A percentile compares a stretch with the other conserved stretches of the same genome.
These are phyloP conservation scores for Ictalurus furcatus DNA, from an alignment of 2,113 vertebrate species.

Conservation along the genomic window DNA sequence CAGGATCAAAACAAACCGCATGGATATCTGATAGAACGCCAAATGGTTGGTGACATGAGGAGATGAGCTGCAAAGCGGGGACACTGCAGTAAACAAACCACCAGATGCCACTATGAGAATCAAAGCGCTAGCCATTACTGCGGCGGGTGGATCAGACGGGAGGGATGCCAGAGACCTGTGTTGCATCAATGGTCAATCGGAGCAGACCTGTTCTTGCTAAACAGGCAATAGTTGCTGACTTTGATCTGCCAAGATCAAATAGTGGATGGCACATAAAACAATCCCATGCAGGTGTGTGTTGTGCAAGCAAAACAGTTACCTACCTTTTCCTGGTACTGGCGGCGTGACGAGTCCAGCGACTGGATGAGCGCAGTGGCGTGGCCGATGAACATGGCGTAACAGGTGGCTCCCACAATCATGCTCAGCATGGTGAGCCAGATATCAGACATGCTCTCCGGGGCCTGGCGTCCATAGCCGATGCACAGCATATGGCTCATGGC, in stretches of 20 bases:
- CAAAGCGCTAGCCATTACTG: slow-evolving; percentile 56
- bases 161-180: slow-evolving; percentile 26
- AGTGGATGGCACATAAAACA: slow-evolving; percentile 28
- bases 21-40: slow-evolving; percentile 31
- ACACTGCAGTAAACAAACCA: slow-evolving; percentile 49
- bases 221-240: slow-evolving; percentile 33
- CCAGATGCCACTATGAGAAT: slow-evolving; percentile 58
- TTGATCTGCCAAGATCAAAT: slow-evolving; percentile 53
- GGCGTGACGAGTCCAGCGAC: slow-evolving; percentile 88
- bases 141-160: slow-evolving; percentile 43
- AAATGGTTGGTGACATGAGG: slow-evolving; percentile 43
- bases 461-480: slow-evolving; percentile 94
- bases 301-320: background rate
- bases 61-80: slow-evolving; percentile 20
- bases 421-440: slow-evolving; percentile 99
- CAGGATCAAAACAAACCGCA: slow-evolving; percentile 23
- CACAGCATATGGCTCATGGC: slow-evolving; percentile 99
- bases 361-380: slow-evolving; percentile 91
- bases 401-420: slow-evolving; percentile 97
- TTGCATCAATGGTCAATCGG: slow-evolving; percentile 27
- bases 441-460: slow-evolving; percentile 95
- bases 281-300: slow-evolving; percentile 35
- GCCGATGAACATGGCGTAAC: slow-evolving; percentile 95
- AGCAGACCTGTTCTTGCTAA: slow-evolving; percentile 28
- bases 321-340: slow-evolving; percentile 94